Conservation (phyloP, 2,113 vertebrate genomes). For the Dascyllus trimaculatus region DNA sequence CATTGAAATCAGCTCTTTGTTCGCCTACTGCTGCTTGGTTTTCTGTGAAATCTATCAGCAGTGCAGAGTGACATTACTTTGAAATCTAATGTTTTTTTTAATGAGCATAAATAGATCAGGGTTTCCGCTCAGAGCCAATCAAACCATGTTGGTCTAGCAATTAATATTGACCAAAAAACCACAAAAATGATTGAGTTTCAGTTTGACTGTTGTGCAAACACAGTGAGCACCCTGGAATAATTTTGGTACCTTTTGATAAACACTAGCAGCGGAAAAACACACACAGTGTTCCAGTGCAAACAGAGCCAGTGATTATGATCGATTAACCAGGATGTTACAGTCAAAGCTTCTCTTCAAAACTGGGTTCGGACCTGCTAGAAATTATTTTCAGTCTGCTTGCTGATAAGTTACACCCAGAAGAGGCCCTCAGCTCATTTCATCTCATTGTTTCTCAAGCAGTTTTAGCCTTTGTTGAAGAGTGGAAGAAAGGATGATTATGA, state of each 20-base stretch:
- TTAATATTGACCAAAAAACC: not conserved
- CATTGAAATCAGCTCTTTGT: not conserved
- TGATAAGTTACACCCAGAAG: not conserved
- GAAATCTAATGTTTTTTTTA: not conserved
- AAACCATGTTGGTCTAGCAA: not conserved
- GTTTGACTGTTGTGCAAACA: not conserved
- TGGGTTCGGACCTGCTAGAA: not conserved
- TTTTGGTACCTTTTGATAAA: not conserved
- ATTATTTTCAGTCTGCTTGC: constrained; percentile 21
- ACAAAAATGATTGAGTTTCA: not conserved
- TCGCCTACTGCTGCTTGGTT: not conserved
- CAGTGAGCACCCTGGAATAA: not conserved
- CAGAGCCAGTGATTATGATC: constrained; percentile 24
- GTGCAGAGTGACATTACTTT: not conserved
- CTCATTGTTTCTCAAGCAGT: not conserved
- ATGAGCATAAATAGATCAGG: not conserved
- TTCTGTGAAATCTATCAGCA: not conserved
- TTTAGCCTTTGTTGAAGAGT: not conserved
- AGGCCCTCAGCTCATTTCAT: not conserved
- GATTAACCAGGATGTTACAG: constrained; percentile 33
- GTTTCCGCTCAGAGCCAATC: not conserved
- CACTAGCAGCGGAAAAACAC: not conserved
- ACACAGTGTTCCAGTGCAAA: constrained; percentile 26
- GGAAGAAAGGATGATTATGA: not conserved
- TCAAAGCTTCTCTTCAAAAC: not conserved